Conservation (phyloP, 2,113 vertebrate genomes). For the Cyprinodon variegatus region DNA sequence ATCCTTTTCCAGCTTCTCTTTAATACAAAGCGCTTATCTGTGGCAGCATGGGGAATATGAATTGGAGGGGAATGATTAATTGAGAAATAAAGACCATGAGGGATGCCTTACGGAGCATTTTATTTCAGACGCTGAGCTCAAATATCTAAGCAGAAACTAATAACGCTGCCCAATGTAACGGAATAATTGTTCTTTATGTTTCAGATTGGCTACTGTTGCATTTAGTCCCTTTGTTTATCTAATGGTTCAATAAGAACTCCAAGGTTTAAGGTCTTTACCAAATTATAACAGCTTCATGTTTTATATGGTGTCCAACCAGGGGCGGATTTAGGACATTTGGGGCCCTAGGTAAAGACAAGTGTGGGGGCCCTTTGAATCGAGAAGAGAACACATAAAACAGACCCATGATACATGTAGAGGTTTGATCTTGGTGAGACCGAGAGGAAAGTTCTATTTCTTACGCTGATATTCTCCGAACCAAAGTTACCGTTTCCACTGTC, state of each 20-base stretch:
- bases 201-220: neutral
- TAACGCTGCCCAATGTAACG: neutral
- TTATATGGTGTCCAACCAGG: too few species aligned
- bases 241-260: neutral
- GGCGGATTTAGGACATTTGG: too few species aligned
- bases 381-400: too few species aligned
- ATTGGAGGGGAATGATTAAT: conserved; percentile 87
- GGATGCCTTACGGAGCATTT: conserved; percentile 42
- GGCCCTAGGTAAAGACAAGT: too few species aligned
- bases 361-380: too few species aligned
- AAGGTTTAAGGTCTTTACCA: neutral
- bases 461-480: too few species aligned
- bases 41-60: conserved; percentile 77
- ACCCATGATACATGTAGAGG: too few species aligned
- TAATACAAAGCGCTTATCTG: conserved; percentile 67
- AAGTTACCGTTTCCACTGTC: too few species aligned
- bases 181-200: neutral
- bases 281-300: neutral
- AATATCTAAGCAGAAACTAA: neutral
- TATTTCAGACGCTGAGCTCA: conserved; percentile 10
- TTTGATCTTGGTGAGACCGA: too few species aligned
- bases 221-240: neutral
- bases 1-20: conserved; percentile 41
- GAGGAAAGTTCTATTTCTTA: too few species aligned
- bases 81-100: conserved; percentile 83